These are phyloP conservation scores for Portunus trituberculatus DNA, from an alignment of 1,140 invertebrate species.

Conservation along the genomic window DNA sequence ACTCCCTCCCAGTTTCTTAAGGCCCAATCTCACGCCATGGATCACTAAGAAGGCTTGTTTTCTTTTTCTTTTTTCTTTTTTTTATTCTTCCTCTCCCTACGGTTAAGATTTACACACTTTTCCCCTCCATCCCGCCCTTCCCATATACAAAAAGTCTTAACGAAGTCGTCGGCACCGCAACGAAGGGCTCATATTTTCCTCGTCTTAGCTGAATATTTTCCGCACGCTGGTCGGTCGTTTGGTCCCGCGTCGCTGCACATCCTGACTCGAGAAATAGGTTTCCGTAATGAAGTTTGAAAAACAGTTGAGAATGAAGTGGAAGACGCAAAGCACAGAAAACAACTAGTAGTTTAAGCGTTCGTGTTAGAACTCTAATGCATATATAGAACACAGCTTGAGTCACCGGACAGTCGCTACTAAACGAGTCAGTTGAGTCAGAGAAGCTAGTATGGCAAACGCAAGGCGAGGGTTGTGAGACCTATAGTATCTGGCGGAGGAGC, in stretches of 20 bases:
- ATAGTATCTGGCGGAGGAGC: background rate
- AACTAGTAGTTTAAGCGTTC: background rate
- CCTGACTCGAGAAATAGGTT: slow-evolving; percentile 45
- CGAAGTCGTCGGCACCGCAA: slow-evolving; percentile 44
- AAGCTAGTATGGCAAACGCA: background rate
- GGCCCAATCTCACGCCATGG: slow-evolving; percentile 37
- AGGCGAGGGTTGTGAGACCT: background rate
- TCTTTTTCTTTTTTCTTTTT: background rate
- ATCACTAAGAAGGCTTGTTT: slow-evolving; percentile 7
- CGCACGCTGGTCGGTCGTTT: background rate
- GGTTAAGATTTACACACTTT: slow-evolving; percentile 43
- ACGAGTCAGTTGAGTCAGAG: slow-evolving; percentile 8
- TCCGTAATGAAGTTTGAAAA: slow-evolving; percentile 50
- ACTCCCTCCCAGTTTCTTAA: background rate
- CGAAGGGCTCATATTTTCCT: slow-evolving; percentile 35
- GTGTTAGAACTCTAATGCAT: background rate
- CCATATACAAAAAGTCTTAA: slow-evolving; percentile 41
- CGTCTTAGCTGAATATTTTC: background rate
- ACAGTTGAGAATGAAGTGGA: background rate
- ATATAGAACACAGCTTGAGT: background rate
- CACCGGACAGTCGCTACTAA: background rate
- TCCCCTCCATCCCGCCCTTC: background rate
- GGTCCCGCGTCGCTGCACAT: slow-evolving; percentile 36
- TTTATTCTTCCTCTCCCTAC: background rate
- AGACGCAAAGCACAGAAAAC: background rate